Evolutionary conservation across 2,113 vertebrate genomes (phyloP).

Genomic region (Furnarius figulus): DNA sequence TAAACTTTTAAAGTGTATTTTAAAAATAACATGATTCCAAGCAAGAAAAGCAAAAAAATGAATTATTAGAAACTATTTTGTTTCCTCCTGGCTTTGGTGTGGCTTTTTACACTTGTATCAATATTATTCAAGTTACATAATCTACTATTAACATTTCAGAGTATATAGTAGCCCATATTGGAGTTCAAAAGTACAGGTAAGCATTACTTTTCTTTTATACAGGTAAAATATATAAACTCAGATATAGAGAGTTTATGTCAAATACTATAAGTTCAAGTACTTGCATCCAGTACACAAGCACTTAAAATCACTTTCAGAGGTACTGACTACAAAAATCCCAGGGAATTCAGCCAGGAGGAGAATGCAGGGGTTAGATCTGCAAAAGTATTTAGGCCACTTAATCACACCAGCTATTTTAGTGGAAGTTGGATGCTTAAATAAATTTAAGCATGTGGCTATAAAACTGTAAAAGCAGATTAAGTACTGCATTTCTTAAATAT

Average conservation of each 20-base stretch:
- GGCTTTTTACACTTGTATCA: background rate
- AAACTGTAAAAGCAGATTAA: background rate
- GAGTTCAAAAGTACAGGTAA: background rate
- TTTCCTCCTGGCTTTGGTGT: background rate
- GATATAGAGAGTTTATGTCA: background rate
- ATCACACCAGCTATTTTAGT: background rate
- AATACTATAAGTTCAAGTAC: background rate
- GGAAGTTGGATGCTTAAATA: background rate
- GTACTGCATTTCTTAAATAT: background rate
- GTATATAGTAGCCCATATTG: background rate
- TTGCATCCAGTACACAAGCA: background rate
- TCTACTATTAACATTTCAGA: background rate
- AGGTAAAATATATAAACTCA: background rate
- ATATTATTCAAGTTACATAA: background rate
- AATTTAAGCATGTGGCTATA: background rate
- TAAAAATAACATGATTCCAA: background rate
- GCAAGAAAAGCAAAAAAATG: rapidly evolving
- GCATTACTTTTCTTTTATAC: background rate
- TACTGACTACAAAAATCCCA: background rate
- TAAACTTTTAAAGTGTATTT: background rate
- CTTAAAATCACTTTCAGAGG: background rate
- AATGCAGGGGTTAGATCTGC: background rate
- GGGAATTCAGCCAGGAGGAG: background rate
- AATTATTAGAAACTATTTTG: background rate
- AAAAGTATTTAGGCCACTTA: background rate